phyloP scores from a whole-genome alignment of 2,888 invertebrate species.

The Lasioglossum morio region DNA sequence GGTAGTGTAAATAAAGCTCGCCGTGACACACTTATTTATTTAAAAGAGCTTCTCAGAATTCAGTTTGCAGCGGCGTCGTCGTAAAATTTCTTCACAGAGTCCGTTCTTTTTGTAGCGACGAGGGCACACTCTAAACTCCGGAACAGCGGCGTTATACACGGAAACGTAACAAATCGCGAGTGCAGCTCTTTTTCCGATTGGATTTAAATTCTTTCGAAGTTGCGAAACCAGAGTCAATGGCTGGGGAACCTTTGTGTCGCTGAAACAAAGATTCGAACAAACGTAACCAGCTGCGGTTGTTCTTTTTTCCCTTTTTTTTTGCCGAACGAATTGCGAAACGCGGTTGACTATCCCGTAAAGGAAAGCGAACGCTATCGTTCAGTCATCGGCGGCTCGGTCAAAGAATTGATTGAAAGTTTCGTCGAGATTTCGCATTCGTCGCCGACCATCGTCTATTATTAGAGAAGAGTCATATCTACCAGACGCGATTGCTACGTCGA shows the following conservation, averaged over 20 bases:
- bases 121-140: not conserved
- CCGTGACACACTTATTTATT: not conserved
- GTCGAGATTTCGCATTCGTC: constrained; percentile 42
- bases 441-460: constrained; percentile 55
- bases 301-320: not conserved
- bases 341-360: constrained; percentile 31
- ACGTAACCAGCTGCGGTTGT: constrained; percentile 15
- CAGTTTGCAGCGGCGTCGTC: not conserved
- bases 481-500: constrained; percentile 41
- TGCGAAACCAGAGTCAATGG: constrained; percentile 8
- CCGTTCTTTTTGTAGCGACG: not conserved
- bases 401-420: constrained; percentile 41
- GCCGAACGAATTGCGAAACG: constrained; percentile 52
- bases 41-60: not conserved
- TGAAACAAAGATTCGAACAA: constrained; percentile 15
- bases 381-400: constrained; percentile 37
- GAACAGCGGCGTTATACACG: not conserved
- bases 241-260: constrained; percentile 13
- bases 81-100: not conserved
- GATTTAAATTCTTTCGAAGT: not conserved
- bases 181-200: not conserved
- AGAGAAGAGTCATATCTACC: constrained; percentile 48
- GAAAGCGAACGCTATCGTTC: constrained; percentile 49
- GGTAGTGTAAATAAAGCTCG: not conserved
- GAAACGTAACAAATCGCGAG: not conserved